Base-by-base conservation (phyloP, 2,797 vertebrate species). In the Typhlichthys subterraneus region DNA sequence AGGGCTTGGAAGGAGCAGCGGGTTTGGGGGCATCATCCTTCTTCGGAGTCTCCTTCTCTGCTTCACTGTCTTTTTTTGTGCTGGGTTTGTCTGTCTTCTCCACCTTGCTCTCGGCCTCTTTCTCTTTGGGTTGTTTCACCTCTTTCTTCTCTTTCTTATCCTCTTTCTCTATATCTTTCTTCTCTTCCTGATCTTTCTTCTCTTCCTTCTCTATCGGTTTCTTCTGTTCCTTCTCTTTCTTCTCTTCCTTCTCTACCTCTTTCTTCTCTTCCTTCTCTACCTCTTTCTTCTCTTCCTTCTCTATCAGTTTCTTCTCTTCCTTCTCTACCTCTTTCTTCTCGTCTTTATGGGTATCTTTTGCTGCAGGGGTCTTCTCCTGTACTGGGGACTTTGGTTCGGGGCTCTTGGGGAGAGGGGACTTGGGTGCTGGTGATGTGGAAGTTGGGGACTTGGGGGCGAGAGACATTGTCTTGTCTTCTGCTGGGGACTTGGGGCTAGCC, bases 381-480 rank as follows among this genome's bases (percentile, higher is more conserved):
- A 76, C 77, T 0, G 91, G 89, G 17, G 86, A 88, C 79, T 91
- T 86, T 48, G 81, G 77, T 42, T 87, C 87, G 0, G 82, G 87
- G 57, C 60, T 83, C 59, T 85, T 87, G 38, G 63, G 33, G 4
- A 14, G 49, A 13, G 61, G 56, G 12, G 62, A 65, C 53, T 89
- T 85, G 7, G 79, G 81, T 0, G 51, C 38, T 3, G 89, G 86
- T 1, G 88, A 84, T 59, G 89, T 87, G 1, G 75, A 76, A 0
- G 72, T 74, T 13, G 66, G 62, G 11, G 71, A 48, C 38, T 42
- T 83, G 0, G 85, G 85, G 53, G 4, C 11, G 1, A 73, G 76
- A 0, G 80, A 62, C 1, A 83, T 86, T 1, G 77, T 66, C 1
- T 80, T 52, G 8, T 52, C 50, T 17, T 52, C 50, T 17, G 17